A percentile compares a stretch with the other conserved stretches of the same genome.
Evolutionary conservation across 2,888 invertebrate species (phyloP).

Genomic region (Scaptodrosophila latifasciaeformis): DNA sequence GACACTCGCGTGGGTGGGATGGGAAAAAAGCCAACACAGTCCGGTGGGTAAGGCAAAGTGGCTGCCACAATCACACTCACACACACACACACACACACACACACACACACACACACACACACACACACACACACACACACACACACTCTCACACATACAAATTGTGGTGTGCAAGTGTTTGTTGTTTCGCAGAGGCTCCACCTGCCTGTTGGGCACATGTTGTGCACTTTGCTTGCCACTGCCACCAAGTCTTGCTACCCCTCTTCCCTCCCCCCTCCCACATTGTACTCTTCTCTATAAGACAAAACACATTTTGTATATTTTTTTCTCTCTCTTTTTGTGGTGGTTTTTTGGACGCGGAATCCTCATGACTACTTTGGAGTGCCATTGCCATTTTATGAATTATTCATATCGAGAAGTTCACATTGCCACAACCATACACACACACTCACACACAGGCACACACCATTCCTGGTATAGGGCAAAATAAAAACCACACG

Average conservation of each 20-base stretch:
- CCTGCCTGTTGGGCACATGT: slow-evolving; percentile 25
- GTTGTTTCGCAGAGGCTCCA: slow-evolving; percentile 18
- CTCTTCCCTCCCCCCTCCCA: not conserved
- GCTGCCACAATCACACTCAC: slow-evolving; percentile 6
- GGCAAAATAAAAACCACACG: not conserved
- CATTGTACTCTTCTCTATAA: no score
- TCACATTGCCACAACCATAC: slow-evolving; percentile 24
- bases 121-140: no score
- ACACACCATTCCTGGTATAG: no score
- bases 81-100: not conserved
- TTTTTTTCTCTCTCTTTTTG: slow-evolving; percentile 8
- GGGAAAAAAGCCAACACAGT: no score
- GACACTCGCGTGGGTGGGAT: no score
- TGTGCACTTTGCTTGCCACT: slow-evolving; percentile 27
- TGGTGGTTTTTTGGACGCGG: slow-evolving; percentile 16
- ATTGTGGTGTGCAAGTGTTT: slow-evolving; percentile 1
- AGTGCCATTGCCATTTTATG: slow-evolving; percentile 65
- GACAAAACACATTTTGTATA: not conserved
- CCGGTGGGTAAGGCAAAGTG: no score
- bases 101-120: no score
- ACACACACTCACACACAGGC: slow-evolving; percentile 10
- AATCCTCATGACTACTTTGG: slow-evolving; percentile 44
- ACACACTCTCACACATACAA: not conserved
- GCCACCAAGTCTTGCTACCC: not conserved
- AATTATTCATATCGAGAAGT: slow-evolving; percentile 58